Evolutionary conservation across 1,140 invertebrate species (phyloP).

Genomic region (Arctopsyche grandis): DNA sequence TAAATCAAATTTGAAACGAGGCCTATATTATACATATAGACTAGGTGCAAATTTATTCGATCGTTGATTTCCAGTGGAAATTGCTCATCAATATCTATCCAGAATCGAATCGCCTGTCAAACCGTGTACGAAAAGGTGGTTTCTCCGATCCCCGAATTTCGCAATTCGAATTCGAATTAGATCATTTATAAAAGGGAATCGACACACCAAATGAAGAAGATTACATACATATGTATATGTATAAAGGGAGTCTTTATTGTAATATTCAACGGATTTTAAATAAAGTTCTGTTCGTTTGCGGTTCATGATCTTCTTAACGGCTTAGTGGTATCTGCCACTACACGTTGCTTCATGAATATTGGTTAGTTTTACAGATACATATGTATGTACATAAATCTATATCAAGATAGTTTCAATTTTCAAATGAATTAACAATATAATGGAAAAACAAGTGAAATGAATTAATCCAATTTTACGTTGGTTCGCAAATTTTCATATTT

Average conservation of each 20-base stretch:
- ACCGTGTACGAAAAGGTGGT: background rate
- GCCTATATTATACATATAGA: no score
- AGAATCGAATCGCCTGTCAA: background rate
- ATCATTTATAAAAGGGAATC: no score
- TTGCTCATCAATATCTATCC: constrained; percentile 17
- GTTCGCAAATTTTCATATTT: no score
- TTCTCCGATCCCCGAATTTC: background rate
- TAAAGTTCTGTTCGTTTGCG: background rate
- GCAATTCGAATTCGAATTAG: background rate
- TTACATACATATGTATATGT: no score
- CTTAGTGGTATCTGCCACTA: constrained; percentile 15
- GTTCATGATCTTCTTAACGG: constrained; percentile 1
- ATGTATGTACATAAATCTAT: no score
- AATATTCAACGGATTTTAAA: background rate
- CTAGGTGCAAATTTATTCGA: background rate
- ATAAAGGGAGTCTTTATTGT: background rate
- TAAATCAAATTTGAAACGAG: no score
- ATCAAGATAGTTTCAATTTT: no score
- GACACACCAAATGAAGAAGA: background rate
- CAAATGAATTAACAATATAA: no score
- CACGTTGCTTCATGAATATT: constrained; percentile 15
- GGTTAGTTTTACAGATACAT: no score
- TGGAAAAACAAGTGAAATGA: no score
- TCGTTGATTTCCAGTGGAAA: background rate
- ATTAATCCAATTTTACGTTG: no score